Base-by-base conservation (phyloP, 2,888 invertebrate genomes). In the Oscheius sp. region DNA sequence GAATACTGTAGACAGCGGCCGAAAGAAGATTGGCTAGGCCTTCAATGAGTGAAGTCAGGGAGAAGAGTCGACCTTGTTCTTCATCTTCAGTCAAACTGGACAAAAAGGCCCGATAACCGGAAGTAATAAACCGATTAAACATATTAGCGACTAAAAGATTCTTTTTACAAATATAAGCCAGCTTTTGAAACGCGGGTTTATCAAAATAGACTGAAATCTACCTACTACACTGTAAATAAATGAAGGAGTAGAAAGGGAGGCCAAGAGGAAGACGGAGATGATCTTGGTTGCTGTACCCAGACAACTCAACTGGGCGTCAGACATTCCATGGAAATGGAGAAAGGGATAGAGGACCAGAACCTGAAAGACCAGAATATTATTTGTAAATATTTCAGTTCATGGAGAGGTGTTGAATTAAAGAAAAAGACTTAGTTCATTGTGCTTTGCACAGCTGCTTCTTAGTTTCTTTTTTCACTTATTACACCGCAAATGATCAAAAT, bases 11-110 rank as follows among this genome's bases (percentile, higher is more conserved):
- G 12, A 87, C 73, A 5, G 86, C 70, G 0, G 86, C 85, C 3
- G 87, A 86, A 49, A 83, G 65, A 8, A 87, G 73, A 2, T 80
- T 74, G 1, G 85, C 74, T 14, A 87, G 57, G 41, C 85, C 86
- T 76, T 87, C 87, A 28, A 85, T 64, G 4, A 86, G 75, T 0
- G 85, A 82, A 51, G 87, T 82, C 68, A 85, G 71, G 0, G 86
- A 80, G 73, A 87, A 82, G 24, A 86, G 69, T 72, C 86, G 85
- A 2, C 87, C 87, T 80, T 87, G 87, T 73, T 87, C 87, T 57
- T 81, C 73, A 22, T 73, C 66, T 14, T 76, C 69, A 20, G 87
- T 85, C 51, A 86, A 73, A 14, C 80, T 78, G 3, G 86, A 86
- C 33, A 83, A 75, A 50, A 85, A 77, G 2, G 87, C 82, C 6